Evolutionary conservation across 2,888 invertebrate species (phyloP).

Genomic region (Dyspetes luteomarginatus): DNA sequence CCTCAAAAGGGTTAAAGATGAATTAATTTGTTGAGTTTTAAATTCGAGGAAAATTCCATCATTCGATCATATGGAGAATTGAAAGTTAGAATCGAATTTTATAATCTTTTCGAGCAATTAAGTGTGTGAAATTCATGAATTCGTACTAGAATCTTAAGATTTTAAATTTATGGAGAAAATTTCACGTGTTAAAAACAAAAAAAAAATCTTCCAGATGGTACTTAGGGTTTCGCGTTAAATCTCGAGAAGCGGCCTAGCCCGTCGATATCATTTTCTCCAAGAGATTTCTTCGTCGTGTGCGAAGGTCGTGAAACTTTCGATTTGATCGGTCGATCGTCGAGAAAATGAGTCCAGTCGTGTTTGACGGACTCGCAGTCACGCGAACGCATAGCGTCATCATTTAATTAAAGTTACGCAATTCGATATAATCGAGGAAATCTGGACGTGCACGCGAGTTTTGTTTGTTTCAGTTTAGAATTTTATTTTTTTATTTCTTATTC

Average conservation of each 20-base stretch:
- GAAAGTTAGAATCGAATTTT: conserved; percentile 31
- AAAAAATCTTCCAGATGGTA: too few relatives aligned
- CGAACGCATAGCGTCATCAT: neutral
- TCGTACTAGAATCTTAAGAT: too few relatives aligned
- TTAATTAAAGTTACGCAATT: conserved; percentile 21
- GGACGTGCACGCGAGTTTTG: neutral
- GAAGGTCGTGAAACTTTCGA: conserved; percentile 52
- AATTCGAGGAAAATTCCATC: too few relatives aligned
- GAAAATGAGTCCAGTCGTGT: conserved; percentile 23
- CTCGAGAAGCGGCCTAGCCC: neutral
- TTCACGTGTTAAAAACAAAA: too few relatives aligned
- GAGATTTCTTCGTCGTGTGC: conserved; percentile 11
- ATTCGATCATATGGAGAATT: conserved; percentile 13
- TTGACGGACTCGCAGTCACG: conserved; percentile 41
- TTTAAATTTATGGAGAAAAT: too few relatives aligned
- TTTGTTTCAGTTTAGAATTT: neutral
- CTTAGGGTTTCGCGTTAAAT: neutral
- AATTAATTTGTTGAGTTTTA: too few relatives aligned
- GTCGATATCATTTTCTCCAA: neutral
- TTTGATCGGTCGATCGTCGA: conserved; percentile 24
- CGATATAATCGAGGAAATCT: neutral
- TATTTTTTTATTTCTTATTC: too few relatives aligned
- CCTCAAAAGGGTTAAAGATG: too few relatives aligned
- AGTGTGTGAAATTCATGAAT: too few relatives aligned
- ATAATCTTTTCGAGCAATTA: too few relatives aligned